These are phyloP conservation scores for Malurus splendens DNA, from an alignment of 2,797 vertebrate genomes.

Conservation along the genomic window DNA sequence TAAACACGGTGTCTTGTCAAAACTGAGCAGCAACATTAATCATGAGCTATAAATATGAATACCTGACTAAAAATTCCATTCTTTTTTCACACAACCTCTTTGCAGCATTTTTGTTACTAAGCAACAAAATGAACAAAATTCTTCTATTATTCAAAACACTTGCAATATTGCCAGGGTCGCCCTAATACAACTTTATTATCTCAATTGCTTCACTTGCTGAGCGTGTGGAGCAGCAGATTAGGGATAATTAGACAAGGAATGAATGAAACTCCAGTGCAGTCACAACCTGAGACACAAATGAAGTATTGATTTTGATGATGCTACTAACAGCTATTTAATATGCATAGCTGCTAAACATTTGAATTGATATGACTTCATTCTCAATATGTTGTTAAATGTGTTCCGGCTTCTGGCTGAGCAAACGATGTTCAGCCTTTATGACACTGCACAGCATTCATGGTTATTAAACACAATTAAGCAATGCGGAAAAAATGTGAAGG, in stretches of 20 bases:
- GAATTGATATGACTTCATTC: constrained; percentile 41
- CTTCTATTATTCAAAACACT: constrained; percentile 47
- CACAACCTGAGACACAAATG: constrained; percentile 62
- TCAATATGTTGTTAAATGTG: constrained; percentile 9
- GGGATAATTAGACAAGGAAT: constrained; percentile 50
- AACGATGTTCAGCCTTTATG: background rate
- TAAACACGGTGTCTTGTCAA: background rate
- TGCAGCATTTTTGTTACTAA: constrained; percentile 63
- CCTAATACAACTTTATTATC: constrained; percentile 69
- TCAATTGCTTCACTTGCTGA: constrained; percentile 33
- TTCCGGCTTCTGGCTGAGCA: background rate
- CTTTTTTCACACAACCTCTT: background rate
- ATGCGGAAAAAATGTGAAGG: background rate
- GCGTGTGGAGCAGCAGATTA: constrained; percentile 60
- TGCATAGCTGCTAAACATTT: constrained; percentile 54
- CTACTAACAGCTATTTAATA: constrained; percentile 62
- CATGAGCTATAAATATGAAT: background rate
- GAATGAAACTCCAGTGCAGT: constrained; percentile 50
- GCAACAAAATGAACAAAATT: constrained; percentile 67
- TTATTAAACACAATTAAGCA: background rate
- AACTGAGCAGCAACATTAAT: background rate
- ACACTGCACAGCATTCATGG: background rate
- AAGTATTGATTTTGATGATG: constrained; percentile 69
- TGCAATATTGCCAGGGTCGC: constrained; percentile 27
- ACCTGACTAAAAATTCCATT: background rate